Conservation (phyloP, 2,113 vertebrate genomes). For the Nanorana parkeri region DNA sequence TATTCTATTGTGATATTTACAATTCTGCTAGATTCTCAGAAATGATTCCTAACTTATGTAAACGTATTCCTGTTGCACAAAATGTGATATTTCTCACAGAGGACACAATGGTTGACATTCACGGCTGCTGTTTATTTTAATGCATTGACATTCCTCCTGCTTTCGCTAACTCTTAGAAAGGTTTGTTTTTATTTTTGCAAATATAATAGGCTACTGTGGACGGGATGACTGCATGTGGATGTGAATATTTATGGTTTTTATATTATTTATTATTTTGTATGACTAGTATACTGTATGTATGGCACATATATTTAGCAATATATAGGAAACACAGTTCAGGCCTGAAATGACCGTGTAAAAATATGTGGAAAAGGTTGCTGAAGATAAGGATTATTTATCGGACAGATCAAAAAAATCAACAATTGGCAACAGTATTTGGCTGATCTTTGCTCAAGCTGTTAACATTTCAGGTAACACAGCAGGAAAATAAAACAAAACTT, state of each 20-base stretch:
- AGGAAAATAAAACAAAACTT: no score
- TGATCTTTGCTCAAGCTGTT: no score
- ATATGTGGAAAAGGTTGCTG: not conserved
- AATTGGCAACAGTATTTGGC: no score
- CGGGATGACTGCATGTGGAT: not conserved
- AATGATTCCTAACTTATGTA: slow-evolving; percentile 48
- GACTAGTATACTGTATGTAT: not conserved
- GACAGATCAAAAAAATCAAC: no score
- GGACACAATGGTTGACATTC: slow-evolving; percentile 50
- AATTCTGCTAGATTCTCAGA: slow-evolving; percentile 24
- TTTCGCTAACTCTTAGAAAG: slow-evolving; percentile 11
- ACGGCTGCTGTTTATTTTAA: slow-evolving; percentile 42
- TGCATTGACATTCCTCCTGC: slow-evolving; percentile 29
- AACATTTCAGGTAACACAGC: no score
- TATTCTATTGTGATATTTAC: slow-evolving; percentile 53
- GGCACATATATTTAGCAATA: not conserved
- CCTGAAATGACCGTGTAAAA: not conserved
- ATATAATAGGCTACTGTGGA: not conserved
- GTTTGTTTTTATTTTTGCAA: not conserved
- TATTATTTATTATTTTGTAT: slow-evolving; percentile 1
- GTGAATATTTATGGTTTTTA: not conserved
- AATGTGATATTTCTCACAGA: slow-evolving; percentile 40
- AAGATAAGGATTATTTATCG: no score
- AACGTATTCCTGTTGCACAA: slow-evolving; percentile 44
- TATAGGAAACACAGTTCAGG: not conserved